Conservation (phyloP, 2,888 invertebrate genomes). For the Carpatolechia fugitivella region DNA sequence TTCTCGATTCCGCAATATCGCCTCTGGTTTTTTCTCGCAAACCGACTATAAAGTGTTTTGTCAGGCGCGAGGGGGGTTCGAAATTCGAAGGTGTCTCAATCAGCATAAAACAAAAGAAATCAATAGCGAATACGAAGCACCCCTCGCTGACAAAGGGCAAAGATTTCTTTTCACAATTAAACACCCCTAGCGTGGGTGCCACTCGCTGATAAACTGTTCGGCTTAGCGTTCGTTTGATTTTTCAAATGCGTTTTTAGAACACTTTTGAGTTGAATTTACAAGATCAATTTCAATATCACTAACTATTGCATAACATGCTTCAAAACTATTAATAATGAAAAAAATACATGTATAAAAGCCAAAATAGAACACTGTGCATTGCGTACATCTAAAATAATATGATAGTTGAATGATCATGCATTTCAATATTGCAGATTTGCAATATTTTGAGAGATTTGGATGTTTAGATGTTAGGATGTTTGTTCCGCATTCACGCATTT, state of each 20-base stretch:
- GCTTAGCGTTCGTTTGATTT: slow-evolving; percentile 36
- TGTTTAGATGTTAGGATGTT: no score
- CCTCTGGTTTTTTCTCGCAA: slow-evolving; percentile 19
- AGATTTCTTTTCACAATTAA: slow-evolving; percentile 80
- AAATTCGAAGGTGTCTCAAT: slow-evolving; percentile 75
- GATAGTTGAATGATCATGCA: no score
- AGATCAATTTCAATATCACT: no score
- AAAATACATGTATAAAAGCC: no score
- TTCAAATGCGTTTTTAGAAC: slow-evolving; percentile 2
- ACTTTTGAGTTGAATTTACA: background rate
- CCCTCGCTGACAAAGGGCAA: slow-evolving; percentile 76
- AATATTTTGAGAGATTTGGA: no score
- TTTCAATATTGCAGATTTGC: no score
- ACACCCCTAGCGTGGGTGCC: slow-evolving; percentile 58
- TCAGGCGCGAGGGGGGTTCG: slow-evolving; percentile 59
- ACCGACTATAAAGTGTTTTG: slow-evolving; percentile 64
- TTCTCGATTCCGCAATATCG: background rate
- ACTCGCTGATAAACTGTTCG: slow-evolving; percentile 61
- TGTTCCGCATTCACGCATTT: no score
- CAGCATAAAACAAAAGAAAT: slow-evolving; percentile 80
- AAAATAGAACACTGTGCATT: no score
- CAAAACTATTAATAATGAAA: no score
- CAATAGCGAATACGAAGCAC: slow-evolving; percentile 52
- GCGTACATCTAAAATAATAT: no score
- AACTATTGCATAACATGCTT: no score